Base-by-base conservation (phyloP, 2,113 vertebrate species). In the Neogale vison region DNA sequence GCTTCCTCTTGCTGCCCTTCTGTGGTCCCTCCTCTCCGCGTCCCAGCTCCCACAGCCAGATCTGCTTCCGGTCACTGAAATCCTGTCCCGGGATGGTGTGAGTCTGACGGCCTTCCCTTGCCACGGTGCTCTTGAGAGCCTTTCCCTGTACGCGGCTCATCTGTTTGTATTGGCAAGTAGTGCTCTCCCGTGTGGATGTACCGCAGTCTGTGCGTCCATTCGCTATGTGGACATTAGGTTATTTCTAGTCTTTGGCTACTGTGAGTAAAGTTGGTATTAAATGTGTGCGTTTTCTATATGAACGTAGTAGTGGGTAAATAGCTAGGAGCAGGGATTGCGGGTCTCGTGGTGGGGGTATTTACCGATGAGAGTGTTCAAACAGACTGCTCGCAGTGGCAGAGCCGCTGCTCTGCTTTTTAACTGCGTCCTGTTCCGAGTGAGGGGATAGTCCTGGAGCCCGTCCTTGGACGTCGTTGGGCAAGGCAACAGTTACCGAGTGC, bases 61-160 rank as follows among this genome's bases (percentile, higher is more conserved):
- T 13, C 29, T 20, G 63, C 10, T 45, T 50, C 17, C 52, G 34
- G 39, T 45, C 47, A 6, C n/a, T 59, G 0, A 36, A 24, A 17
- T 18, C 72, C 6, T 47, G 87, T 29, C 21, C 11, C 4, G 0
- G 15, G 12, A 20, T 13, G 13, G 0, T n/a, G 17, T 50, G 14
- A 31, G 47, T 17, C 55, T 69, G 63, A 31, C 55, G 34, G 13
- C 55, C 69, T 36, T 7, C 11, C 1, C 21, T 12, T 34, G 23
- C 47, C 13, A 0, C 13, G 1, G 20, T 9, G 29, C 4, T 0
- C 26, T 23, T 1, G 69, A 88, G 52, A 52, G 7, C 18, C 20
- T 3, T 12, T 21, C 47, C 24, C 13, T 42, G 11, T 26, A 17
- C 47, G 42, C 10, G 57, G 8, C 50, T 21, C 7, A 5, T 7